Percentiles rank a stretch among this genome's conserved stretches.
phyloP scores from a whole-genome alignment of 2,888 invertebrate genomes.

The Metalampra italica region DNA sequence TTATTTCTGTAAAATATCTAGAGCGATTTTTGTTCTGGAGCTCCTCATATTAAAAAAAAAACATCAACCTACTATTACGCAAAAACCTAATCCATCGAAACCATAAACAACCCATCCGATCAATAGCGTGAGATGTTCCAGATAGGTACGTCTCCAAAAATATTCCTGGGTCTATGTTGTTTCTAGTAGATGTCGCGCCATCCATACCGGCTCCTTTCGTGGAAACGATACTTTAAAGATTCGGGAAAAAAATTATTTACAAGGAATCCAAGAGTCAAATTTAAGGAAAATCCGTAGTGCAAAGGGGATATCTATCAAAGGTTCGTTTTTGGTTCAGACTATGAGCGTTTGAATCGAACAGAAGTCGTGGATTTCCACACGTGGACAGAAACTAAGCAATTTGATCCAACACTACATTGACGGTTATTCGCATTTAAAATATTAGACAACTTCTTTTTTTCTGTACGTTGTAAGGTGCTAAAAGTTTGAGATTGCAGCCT shows the following conservation, averaged over 20 bases:
- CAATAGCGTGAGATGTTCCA: constrained; percentile 8
- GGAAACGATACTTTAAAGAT: not conserved
- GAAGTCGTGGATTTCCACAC: no score
- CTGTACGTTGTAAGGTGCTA: no score
- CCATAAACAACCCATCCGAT: not conserved
- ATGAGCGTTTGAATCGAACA: no score
- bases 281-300: not conserved
- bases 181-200: constrained; percentile 8
- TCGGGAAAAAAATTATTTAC: not conserved
- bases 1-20: no score
- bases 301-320: no score
- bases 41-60: not conserved
- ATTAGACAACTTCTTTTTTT: no score
- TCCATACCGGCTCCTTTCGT: not conserved
- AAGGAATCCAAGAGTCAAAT: not conserved
- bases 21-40: no score
- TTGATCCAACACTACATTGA: no score
- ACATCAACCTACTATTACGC: not conserved
- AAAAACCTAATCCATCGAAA: not conserved
- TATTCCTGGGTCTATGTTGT: constrained; percentile 13
- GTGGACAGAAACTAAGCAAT: no score
- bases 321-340: no score
- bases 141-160: constrained; percentile 13
- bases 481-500: no score
- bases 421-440: no score